A percentile compares a stretch with the other conserved stretches of the same genome.
Evolutionary conservation across 2,797 vertebrate species (phyloP).

Genomic region (Cossypha heuglini): DNA sequence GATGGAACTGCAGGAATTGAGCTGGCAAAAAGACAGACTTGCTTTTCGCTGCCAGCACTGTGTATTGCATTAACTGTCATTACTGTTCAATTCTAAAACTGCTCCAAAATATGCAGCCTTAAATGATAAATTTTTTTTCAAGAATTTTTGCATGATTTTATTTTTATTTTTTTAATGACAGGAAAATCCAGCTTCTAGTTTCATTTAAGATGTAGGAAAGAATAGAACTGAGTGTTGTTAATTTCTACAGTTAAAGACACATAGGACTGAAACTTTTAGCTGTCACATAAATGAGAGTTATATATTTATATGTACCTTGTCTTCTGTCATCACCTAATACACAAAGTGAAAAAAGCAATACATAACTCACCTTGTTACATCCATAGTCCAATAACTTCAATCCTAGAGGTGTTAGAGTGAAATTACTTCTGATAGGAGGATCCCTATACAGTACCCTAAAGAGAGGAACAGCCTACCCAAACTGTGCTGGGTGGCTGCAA

Average conservation of each 20-base stretch:
- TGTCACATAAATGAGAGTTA: not conserved
- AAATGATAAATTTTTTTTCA: not conserved
- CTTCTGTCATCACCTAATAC: not conserved
- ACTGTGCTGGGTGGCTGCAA: not conserved
- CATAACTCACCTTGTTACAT: not conserved
- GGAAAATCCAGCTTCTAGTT: not conserved
- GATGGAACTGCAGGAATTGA: not conserved
- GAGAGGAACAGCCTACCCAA: not conserved
- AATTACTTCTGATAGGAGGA: not conserved
- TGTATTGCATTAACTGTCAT: not conserved
- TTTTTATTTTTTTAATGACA: not conserved
- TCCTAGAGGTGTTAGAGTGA: not conserved
- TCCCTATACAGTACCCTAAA: not conserved
- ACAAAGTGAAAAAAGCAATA: not conserved
- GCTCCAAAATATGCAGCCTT: not conserved
- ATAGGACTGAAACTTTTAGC: not conserved
- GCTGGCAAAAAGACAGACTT: not conserved
- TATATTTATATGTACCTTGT: not conserved
- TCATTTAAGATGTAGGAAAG: not conserved
- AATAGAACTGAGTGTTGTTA: not conserved
- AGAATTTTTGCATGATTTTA: not conserved
- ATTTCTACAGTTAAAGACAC: not conserved
- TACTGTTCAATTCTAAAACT: not conserved
- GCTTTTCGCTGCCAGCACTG: not conserved
- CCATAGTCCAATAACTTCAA: not conserved